Conservation (phyloP, 2,113 vertebrate genomes). For the Larimichthys polyactis region DNA sequence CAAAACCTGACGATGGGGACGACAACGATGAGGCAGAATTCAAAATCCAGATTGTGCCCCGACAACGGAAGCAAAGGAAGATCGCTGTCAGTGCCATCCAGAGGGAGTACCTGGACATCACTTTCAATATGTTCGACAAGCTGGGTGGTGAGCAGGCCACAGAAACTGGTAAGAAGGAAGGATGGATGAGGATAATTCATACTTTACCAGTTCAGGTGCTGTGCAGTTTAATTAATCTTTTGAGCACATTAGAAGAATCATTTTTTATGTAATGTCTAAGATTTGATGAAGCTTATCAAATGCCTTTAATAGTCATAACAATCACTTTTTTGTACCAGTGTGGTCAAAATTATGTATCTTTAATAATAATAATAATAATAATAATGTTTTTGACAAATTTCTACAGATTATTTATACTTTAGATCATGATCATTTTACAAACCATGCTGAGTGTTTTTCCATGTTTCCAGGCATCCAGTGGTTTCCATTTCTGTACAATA, state of each 20-base stretch:
- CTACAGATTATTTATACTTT: neutral
- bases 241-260: too few relatives aligned
- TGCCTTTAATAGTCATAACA: neutral
- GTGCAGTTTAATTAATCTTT: neutral
- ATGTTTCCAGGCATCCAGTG: neutral
- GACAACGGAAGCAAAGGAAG: conserved; percentile 97
- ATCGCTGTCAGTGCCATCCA: conserved; percentile 99
- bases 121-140: conserved; percentile 96
- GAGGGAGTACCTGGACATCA: conserved; percentile 98
- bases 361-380: too few relatives aligned
- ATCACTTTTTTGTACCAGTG: neutral
- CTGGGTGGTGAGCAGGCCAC: conserved; percentile 88
- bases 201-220: neutral
- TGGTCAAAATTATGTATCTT: neutral
- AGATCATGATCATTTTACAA: neutral
- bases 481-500: neutral
- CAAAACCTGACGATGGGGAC: conserved; percentile 87
- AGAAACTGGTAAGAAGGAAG: conserved; percentile 88
- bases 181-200: neutral
- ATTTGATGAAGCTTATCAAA: neutral
- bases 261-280: neutral
- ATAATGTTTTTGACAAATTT: neutral
- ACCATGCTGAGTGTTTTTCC: neutral
- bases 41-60: conserved; percentile 97
- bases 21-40: conserved; percentile 94